Evolutionary conservation across 2,797 vertebrate genomes (phyloP).

Genomic region (Pangasius djambal): DNA sequence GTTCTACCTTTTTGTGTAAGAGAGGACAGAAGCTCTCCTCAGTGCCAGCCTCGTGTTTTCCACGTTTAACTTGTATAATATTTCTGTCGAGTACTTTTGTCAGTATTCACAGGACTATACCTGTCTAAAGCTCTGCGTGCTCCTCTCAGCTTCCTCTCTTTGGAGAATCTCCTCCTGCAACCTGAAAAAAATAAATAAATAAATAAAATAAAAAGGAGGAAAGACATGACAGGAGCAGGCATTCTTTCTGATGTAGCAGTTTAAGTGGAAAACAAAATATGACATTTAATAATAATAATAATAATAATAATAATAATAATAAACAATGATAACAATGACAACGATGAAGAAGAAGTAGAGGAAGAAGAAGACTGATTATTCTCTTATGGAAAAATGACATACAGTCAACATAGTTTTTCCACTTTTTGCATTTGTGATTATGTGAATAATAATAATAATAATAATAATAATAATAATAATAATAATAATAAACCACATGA

Average conservation of each 20-base stretch:
- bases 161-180: slow-evolving; percentile 90
- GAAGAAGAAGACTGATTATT: background rate
- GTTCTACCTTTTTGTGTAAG: background rate
- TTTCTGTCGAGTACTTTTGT: background rate
- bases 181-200: slow-evolving; percentile 68
- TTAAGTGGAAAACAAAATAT: background rate
- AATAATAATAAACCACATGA: background rate
- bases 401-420: background rate
- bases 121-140: slow-evolving; percentile 92
- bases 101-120: slow-evolving; percentile 65
- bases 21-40: background rate
- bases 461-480: too few relatives aligned
- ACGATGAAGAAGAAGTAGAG: background rate
- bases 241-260: background rate
- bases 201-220: background rate
- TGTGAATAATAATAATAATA: too few relatives aligned
- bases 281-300: background rate
- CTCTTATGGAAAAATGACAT: background rate
- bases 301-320: background rate
- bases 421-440: background rate
- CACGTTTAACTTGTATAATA: background rate
- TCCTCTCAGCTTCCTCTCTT: slow-evolving; percentile 89
- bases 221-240: background rate
- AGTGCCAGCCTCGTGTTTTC: background rate
- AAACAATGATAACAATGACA: background rate